Conservation (phyloP, 2,797 vertebrate genomes). For the Malurus splendens region DNA sequence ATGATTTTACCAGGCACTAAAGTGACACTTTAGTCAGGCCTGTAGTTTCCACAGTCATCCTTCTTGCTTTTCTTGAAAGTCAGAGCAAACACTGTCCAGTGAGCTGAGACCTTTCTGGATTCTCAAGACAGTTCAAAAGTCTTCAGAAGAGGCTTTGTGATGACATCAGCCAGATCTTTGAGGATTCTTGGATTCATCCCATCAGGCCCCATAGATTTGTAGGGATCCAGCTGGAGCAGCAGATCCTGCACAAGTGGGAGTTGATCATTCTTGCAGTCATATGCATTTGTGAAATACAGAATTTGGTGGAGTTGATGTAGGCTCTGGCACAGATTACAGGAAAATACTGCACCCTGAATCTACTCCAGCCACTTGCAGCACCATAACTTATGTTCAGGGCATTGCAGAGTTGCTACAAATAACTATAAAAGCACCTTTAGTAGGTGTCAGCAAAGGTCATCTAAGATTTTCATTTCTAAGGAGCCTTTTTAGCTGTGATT, state of each 20-base stretch:
- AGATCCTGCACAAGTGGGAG: neutral
- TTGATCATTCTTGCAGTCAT: neutral
- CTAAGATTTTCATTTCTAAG: neutral
- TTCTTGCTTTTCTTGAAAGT: neutral
- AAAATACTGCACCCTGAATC: neutral
- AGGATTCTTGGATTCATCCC: neutral
- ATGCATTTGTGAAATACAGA: accelerated
- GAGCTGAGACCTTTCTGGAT: neutral
- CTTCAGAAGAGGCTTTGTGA: neutral
- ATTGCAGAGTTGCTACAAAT: neutral
- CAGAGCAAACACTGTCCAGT: neutral
- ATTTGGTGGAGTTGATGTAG: neutral
- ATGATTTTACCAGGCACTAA: neutral
- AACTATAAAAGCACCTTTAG: neutral
- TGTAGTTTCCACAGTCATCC: neutral
- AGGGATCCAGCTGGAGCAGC: neutral
- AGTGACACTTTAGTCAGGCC: neutral
- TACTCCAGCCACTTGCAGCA: neutral
- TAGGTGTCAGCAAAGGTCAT: neutral
- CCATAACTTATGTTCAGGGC: neutral
- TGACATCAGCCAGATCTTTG: neutral
- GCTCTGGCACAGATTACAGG: neutral
- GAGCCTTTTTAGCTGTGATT: neutral
- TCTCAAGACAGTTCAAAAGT: neutral
- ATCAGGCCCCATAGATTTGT: neutral